These are phyloP conservation scores for Poecilia picta DNA, from an alignment of 2,797 vertebrate species.

Conservation along the genomic window DNA sequence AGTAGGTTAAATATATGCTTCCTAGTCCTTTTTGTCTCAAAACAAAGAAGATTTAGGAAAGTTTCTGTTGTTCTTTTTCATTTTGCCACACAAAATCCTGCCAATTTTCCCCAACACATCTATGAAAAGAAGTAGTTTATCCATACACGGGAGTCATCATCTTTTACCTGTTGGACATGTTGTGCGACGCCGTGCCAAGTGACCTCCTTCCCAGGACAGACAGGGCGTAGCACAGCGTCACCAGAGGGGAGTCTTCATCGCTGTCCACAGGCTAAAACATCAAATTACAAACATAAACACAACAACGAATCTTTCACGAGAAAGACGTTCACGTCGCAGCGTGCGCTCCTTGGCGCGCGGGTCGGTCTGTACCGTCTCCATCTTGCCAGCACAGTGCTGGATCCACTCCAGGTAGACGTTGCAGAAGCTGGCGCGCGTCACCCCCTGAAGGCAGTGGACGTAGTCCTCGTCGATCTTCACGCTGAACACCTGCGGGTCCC, in stretches of 20 bases:
- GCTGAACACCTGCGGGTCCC: conserved; percentile 92
- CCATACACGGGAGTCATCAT: not conserved
- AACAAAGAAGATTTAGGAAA: not conserved
- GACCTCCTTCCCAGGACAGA: conserved; percentile 93
- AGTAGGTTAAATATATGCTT: not conserved
- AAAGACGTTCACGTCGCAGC: not conserved
- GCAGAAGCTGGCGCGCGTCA: conserved; percentile 96
- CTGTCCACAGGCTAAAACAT: conserved; percentile 85
- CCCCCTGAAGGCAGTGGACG: conserved; percentile 94
- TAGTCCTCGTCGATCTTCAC: conserved; percentile 97
- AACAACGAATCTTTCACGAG: not conserved
- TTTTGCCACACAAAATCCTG: not conserved
- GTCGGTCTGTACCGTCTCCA: conserved; percentile 80
- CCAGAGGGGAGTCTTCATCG: conserved; percentile 92
- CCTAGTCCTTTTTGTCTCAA: not conserved
- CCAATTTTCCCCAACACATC: not conserved
- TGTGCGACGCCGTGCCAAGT: conserved; percentile 91
- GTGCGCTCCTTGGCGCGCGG: not conserved
- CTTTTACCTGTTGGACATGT: conserved; percentile 90
- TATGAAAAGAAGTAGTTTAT: not conserved
- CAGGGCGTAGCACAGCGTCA: conserved; percentile 93
- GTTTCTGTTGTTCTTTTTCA: not conserved
- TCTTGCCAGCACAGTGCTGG: conserved; percentile 89
- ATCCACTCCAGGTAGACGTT: conserved; percentile 97
- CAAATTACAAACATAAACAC: conserved; percentile 14